Conservation (phyloP, 2,797 vertebrate species). For the Lithobates sylvaticus region DNA sequence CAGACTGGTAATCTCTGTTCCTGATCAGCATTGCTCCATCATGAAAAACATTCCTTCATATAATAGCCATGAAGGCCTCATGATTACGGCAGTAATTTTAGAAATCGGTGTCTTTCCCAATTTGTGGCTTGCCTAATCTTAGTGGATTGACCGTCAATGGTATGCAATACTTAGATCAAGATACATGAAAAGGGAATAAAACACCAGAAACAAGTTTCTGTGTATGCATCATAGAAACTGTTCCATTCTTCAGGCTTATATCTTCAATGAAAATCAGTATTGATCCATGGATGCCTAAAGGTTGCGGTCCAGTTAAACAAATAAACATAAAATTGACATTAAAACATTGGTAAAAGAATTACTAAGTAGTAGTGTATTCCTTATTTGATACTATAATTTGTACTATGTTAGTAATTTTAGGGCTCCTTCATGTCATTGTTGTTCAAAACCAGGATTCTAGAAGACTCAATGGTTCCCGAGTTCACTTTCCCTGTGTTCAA, state of each 20-base stretch:
- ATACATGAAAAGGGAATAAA: neutral
- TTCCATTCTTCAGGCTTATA: neutral
- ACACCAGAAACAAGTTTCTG: neutral
- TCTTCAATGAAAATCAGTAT: too few species aligned
- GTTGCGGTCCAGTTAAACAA: neutral
- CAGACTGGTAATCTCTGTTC: conserved; percentile 35
- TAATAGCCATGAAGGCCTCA: conserved; percentile 43
- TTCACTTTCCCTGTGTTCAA: neutral
- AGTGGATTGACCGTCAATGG: neutral
- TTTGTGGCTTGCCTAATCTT: conserved; percentile 38
- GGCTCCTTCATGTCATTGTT: neutral
- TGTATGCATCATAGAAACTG: neutral
- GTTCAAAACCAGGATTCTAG: neutral
- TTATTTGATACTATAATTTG: neutral
- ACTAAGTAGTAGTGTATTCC: too few species aligned
- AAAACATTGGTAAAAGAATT: neutral
- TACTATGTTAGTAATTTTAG: neutral
- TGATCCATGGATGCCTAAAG: neutral
- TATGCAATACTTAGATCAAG: conserved; percentile 14
- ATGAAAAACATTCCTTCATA: conserved; percentile 56
- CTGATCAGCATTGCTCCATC: conserved; percentile 41
- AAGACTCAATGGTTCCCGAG: neutral
- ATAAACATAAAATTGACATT: neutral
- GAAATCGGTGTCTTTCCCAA: conserved; percentile 48
- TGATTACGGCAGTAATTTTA: conserved; percentile 47